Percentiles rank a stretch among this genome's conserved stretches.
These are phyloP conservation scores for Thunnus maccoyii DNA, from an alignment of 2,113 vertebrate genomes.

Conservation along the genomic window DNA sequence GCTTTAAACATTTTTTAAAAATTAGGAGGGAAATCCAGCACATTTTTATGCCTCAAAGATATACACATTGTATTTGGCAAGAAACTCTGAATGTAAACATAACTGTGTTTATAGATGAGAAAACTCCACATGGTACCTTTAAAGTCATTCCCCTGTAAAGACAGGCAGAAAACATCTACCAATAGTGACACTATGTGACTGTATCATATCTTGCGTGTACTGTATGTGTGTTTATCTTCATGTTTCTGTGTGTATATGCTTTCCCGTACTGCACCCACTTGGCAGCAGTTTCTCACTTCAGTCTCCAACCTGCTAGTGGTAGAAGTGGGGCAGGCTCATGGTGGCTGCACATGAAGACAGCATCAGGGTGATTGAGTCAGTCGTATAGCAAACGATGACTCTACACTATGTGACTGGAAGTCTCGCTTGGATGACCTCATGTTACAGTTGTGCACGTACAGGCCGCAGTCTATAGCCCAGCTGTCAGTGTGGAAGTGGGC, in stretches of 20 bases:
- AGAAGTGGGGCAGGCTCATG: slow-evolving; percentile 44
- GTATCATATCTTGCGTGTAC: slow-evolving; percentile 31
- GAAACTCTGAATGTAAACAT: slow-evolving; percentile 50
- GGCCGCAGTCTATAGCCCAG: slow-evolving; percentile 31
- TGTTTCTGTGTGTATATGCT: slow-evolving; percentile 41
- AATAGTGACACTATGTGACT: slow-evolving; percentile 37
- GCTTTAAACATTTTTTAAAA: not conserved
- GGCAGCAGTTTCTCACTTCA: not conserved
- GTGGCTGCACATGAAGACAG: slow-evolving; percentile 39
- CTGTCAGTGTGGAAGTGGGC: slow-evolving; percentile 49
- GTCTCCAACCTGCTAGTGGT: slow-evolving; percentile 19
- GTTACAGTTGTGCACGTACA: slow-evolving; percentile 28
- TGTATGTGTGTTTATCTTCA: slow-evolving; percentile 31
- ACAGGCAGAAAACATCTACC: slow-evolving; percentile 34
- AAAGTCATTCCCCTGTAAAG: slow-evolving; percentile 11
- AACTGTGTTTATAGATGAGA: not conserved
- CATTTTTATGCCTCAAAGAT: not conserved
- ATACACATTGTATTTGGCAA: slow-evolving; percentile 1
- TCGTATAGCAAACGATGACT: slow-evolving; percentile 36
- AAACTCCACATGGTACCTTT: slow-evolving; percentile 45
- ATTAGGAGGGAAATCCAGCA: not conserved
- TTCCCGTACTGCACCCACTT: slow-evolving; percentile 4
- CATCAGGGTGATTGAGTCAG: slow-evolving; percentile 34
- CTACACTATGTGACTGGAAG: slow-evolving; percentile 51
- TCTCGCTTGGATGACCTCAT: slow-evolving; percentile 52